Conservation (phyloP, 2,113 vertebrate species). For the Chaetodon auriga region DNA sequence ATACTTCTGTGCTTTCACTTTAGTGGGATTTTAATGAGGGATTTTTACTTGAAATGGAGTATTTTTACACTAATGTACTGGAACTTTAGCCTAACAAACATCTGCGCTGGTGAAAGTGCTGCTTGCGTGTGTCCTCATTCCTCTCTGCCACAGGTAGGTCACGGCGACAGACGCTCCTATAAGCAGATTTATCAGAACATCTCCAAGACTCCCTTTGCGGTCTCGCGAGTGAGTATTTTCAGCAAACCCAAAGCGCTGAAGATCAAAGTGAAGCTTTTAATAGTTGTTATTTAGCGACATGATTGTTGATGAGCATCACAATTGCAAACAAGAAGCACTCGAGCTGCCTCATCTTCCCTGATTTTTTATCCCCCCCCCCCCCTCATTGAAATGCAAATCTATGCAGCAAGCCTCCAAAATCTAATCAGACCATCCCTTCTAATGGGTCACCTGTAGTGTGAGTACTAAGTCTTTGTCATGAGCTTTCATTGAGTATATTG, state of each 20-base stretch:
- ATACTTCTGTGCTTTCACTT: no score
- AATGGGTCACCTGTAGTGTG: slow-evolving; percentile 33
- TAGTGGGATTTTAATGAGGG: no score
- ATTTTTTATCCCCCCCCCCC: background rate
- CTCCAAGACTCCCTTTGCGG: background rate
- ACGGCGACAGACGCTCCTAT: slow-evolving; percentile 13
- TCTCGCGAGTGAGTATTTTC: slow-evolving; percentile 4
- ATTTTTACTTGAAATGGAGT: background rate
- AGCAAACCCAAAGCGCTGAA: background rate
- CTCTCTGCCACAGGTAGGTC: slow-evolving; percentile 57
- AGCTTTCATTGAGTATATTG: background rate
- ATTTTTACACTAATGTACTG: background rate
- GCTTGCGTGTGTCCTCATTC: slow-evolving; percentile 50
- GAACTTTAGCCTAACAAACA: background rate
- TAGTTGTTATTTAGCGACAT: background rate
- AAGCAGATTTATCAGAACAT: slow-evolving; percentile 50
- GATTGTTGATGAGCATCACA: background rate
- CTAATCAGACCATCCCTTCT: slow-evolving; percentile 42
- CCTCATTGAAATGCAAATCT: slow-evolving; percentile 51
- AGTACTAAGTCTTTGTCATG: background rate
- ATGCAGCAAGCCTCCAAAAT: slow-evolving; percentile 52
- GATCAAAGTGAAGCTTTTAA: slow-evolving; percentile 3
- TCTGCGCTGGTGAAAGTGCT: background rate
- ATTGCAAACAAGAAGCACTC: slow-evolving; percentile 12
- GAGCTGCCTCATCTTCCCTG: slow-evolving; percentile 8